These are phyloP conservation scores for Drosophila mimica DNA, from an alignment of 2,888 invertebrate genomes.

Conservation along the genomic window DNA sequence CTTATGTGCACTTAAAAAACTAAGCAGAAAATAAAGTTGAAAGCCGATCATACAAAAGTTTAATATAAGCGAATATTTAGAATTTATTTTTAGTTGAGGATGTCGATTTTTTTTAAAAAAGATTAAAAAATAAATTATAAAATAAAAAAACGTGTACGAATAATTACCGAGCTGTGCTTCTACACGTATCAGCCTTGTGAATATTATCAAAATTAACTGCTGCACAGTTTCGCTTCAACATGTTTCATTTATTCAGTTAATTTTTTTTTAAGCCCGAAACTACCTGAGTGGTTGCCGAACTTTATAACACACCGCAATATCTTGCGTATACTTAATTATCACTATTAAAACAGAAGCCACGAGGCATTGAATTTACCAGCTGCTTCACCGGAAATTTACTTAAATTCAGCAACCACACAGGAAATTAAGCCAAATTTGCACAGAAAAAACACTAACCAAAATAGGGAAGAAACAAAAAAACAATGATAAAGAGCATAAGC, in stretches of 20 bases:
- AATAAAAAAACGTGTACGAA: background rate
- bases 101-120: background rate
- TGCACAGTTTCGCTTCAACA: background rate
- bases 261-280: background rate
- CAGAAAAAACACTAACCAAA: slow-evolving; percentile 10
- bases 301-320: background rate
- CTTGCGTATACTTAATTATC: slow-evolving; percentile 6
- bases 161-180: background rate
- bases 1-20: background rate
- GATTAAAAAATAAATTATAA: background rate
- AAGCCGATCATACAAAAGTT: background rate
- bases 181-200: background rate
- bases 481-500: slow-evolving; percentile 58
- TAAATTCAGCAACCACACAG: slow-evolving; percentile 43
- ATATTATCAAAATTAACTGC: background rate
- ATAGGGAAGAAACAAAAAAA: background rate
- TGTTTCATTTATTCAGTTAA: background rate
- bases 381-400: slow-evolving; percentile 24
- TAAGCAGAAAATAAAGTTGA: background rate
- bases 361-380: background rate
- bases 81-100: background rate
- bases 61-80: too few species aligned
- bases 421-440: slow-evolving; percentile 48
- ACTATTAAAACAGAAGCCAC: background rate
- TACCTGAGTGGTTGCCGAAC: background rate